Evolutionary conservation across 92 coral and sea anemone species (phyloP).

Genomic region (Micromussa lordhowensis): DNA sequence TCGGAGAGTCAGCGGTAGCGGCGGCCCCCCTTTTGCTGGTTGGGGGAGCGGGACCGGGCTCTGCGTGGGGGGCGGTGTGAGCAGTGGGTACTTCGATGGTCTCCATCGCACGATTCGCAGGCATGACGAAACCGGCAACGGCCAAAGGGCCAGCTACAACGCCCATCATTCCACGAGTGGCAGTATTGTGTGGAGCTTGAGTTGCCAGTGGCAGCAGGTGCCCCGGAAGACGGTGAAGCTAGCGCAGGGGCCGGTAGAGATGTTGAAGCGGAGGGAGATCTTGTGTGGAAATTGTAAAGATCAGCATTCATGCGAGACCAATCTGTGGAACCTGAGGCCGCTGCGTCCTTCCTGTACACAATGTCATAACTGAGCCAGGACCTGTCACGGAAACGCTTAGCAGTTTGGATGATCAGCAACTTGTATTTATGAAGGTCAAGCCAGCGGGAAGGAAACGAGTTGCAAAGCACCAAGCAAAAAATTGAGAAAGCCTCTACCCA

Average conservation of each 20-base stretch:
- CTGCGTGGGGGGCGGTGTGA: background rate
- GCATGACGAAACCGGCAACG: background rate
- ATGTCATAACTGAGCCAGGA: conserved; percentile 36
- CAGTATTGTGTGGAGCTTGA: background rate
- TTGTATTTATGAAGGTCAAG: conserved; percentile 34
- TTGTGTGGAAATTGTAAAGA: no score
- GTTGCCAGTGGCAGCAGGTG: background rate
- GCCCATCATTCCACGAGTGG: background rate
- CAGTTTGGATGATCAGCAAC: conserved; percentile 22
- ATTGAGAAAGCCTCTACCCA: conserved; percentile 15
- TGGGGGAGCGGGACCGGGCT: background rate
- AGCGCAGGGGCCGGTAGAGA: no score
- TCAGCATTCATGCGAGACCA: conserved; percentile 38
- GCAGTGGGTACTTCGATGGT: background rate
- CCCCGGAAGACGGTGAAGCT: no score
- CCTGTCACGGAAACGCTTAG: conserved; percentile 28
- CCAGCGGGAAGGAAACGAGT: conserved; percentile 6
- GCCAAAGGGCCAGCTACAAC: background rate
- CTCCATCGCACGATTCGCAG: background rate
- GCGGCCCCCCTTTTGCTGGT: background rate
- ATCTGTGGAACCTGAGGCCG: conserved; percentile 28
- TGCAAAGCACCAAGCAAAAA: conserved; percentile 1
- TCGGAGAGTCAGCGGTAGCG: no score
- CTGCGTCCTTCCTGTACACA: conserved; percentile 28
- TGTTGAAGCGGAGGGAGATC: no score